Percentiles rank a stretch among this genome's conserved stretches.
Conservation (phyloP, 2,113 vertebrate species). For the Semicossyphus pulcher region DNA sequence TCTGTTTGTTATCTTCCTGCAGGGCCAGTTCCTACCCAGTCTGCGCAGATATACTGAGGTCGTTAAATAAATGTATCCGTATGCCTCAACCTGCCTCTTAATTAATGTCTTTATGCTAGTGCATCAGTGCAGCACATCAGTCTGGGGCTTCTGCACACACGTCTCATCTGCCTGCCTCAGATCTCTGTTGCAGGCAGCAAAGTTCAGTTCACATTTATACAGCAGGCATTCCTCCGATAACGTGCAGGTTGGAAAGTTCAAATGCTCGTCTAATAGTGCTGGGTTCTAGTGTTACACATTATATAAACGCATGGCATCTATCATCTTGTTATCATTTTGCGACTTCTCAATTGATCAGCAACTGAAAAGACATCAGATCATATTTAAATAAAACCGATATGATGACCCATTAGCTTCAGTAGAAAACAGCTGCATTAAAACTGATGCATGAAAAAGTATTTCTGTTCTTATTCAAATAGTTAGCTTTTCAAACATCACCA, state of each 20-base stretch:
- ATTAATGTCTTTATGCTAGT: slow-evolving; percentile 58
- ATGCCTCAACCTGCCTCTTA: slow-evolving; percentile 60
- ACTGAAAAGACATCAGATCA: too few species aligned
- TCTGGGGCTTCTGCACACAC: neutral
- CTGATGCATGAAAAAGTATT: too few species aligned
- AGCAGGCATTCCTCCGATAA: neutral
- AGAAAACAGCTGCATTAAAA: too few species aligned
- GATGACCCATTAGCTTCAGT: too few species aligned
- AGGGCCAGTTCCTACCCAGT: slow-evolving; percentile 89
- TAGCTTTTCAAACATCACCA: too few species aligned
- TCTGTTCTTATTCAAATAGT: too few species aligned
- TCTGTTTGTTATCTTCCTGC: slow-evolving; percentile 95
- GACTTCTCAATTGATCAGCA: too few species aligned
- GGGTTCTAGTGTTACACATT: too few species aligned
- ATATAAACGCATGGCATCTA: too few species aligned
- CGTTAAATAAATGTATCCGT: slow-evolving; percentile 62
- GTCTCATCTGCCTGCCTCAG: neutral
- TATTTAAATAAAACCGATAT: too few species aligned
- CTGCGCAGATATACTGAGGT: slow-evolving; percentile 54
- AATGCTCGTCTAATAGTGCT: neutral
- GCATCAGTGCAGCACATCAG: neutral
- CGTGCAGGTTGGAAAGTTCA: neutral
- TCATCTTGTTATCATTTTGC: too few species aligned
- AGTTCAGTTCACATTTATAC: neutral
- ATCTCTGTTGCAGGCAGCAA: neutral